Evolutionary conservation across 2,797 vertebrate genomes (phyloP), one percentile per base, ranked within the genome.

Genomic region (Smutsia gigantea): DNA sequence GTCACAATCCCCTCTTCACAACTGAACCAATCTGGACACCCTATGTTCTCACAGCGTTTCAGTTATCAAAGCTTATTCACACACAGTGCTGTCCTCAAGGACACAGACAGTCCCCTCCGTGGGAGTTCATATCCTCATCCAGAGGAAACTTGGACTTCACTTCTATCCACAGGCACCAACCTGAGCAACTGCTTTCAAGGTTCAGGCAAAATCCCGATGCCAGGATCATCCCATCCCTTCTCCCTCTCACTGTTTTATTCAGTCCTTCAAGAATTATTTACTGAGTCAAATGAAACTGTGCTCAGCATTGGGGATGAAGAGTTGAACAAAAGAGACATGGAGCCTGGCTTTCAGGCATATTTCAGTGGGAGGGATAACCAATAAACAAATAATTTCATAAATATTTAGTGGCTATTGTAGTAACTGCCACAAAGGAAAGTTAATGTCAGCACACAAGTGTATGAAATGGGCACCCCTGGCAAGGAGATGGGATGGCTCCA

Each of bases 221-320:
- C 23, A 31, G 25, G 4, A 25, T 63, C 18, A 39, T 51, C 37
- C 59, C 29, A 34, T 42, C 7, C 14, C 8, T 34, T 53, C 11
- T 31, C 5, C 17, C 37, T 10, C n/a, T 96, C 5, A 23, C 49
- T 77, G 18, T 8, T 59, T 86, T 66, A 57, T 39, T 85, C 18
- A 59, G 8, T 77, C 77, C 84, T 34, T 95, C 19, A 51, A 34
- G 77, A 95, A 79, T 7, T 68, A n/a, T 46, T 95, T 78, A 81
- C 14, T 93, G 29, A 69, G 1, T 57, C 55, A 64, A 78, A 49
- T 72, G 68, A 95, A 94, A 81, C 21, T 29, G 11, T 72, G 55
- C 14, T 59, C 66, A 75, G 18, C 23, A 46, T 78, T 85, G 86
- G 46, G 64, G 1, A 87, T 64, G 77, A 92, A 77, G 2, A 39